Evolutionary conservation across 2,797 vertebrate species (phyloP).

Genomic region (Orestias chungarensis): DNA sequence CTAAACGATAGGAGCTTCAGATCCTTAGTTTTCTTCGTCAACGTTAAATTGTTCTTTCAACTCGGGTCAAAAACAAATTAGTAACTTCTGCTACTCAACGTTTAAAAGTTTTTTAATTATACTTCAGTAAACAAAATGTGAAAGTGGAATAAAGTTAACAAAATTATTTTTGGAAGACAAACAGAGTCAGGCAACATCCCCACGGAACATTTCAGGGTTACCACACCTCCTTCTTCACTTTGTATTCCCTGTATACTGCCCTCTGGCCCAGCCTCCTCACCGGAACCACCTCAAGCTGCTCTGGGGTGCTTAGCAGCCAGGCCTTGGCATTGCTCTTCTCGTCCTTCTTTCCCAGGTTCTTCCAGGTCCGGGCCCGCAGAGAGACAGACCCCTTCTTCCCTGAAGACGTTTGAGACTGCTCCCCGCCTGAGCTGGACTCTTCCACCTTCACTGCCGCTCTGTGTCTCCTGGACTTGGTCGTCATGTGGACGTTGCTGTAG

Average conservation of each 20-base stretch:
- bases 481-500: constrained; percentile 37
- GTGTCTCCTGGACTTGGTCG: constrained; percentile 44
- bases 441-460: constrained; percentile 35
- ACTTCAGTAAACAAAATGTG: background rate
- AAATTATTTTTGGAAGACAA: background rate
- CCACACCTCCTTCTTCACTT: background rate
- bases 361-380: constrained; percentile 52
- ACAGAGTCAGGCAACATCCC: background rate
- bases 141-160: background rate
- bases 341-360: constrained; percentile 30
- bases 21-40: too few species aligned
- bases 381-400: constrained; percentile 32
- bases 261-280: background rate
- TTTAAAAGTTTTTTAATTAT: background rate
- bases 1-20: too few species aligned
- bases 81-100: background rate
- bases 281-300: background rate
- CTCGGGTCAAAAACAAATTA: too few species aligned
- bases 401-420: background rate
- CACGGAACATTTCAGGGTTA: background rate
- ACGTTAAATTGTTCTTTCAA: too few species aligned
- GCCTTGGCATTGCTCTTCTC: background rate
- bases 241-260: fast-evolving
- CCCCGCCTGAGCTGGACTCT: background rate
- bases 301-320: constrained; percentile 61